These are phyloP conservation scores for Alectoris magna DNA, from an alignment of 2,797 vertebrate species.

Conservation along the genomic window DNA sequence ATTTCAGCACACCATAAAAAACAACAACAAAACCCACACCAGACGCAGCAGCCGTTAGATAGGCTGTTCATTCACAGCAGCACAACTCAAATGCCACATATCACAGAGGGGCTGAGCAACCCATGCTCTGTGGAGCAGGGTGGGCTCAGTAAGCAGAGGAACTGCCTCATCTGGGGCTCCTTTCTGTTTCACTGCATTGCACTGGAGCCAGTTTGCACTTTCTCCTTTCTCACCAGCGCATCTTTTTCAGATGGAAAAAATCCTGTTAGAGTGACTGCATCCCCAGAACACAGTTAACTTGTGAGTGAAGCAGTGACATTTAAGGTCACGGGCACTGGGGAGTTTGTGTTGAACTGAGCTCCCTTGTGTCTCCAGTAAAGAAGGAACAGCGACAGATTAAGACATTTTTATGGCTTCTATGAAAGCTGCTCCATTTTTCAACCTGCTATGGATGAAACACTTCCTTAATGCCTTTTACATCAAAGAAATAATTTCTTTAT, in stretches of 20 bases:
- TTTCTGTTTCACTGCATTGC: too few species aligned
- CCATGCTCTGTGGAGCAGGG: background rate
- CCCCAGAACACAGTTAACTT: background rate
- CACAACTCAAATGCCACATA: background rate
- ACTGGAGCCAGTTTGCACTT: background rate
- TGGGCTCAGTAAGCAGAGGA: background rate
- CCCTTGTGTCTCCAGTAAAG: background rate
- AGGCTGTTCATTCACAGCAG: background rate
- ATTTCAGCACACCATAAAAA: constrained; percentile 17
- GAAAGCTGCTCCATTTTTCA: background rate
- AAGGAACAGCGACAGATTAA: background rate
- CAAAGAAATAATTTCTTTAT: constrained; percentile 4
- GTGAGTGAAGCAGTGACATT: background rate
- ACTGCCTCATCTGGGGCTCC: too few species aligned
- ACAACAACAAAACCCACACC: background rate
- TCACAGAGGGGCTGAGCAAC: constrained; percentile 1
- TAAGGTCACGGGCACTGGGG: accelerated
- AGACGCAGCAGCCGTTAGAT: background rate
- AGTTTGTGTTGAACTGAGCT: background rate
- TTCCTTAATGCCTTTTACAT: background rate
- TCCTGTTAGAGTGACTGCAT: background rate
- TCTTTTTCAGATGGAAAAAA: background rate
- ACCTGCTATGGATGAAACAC: background rate
- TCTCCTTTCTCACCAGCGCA: background rate
- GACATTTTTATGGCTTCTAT: background rate